Evolutionary conservation across 2,113 vertebrate species (phyloP).

Genomic region (Tachycineta bicolor): DNA sequence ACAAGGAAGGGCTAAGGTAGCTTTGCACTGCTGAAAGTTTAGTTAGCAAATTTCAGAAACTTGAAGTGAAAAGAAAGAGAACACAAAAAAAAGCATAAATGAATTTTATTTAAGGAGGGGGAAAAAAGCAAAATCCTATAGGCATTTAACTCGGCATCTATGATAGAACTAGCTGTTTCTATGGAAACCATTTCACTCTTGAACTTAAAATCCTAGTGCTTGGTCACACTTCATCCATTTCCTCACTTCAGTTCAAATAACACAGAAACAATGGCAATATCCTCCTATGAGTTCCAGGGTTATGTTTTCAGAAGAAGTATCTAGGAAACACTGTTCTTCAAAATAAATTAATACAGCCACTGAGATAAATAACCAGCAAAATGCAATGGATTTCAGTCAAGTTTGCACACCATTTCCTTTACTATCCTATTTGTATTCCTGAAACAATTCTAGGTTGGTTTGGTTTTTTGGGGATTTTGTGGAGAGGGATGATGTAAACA

Average conservation of each 20-base stretch:
- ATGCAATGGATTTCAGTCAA: background rate
- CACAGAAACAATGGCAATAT: background rate
- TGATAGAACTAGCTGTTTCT: background rate
- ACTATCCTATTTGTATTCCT: background rate
- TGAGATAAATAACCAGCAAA: background rate
- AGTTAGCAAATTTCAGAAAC: background rate
- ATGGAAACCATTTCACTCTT: background rate
- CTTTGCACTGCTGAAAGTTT: background rate
- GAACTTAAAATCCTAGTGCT: background rate
- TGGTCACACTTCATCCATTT: background rate
- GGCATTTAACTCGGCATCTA: background rate
- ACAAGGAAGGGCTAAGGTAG: background rate
- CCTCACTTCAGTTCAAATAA: background rate
- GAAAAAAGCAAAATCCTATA: background rate
- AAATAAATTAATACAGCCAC: background rate
- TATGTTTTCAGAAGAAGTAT: background rate
- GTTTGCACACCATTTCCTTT: background rate
- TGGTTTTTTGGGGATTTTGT: background rate
- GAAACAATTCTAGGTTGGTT: background rate
- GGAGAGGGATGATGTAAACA: background rate
- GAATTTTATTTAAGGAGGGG: background rate
- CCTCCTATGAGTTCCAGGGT: background rate
- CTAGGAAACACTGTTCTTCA: background rate
- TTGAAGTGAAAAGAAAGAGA: background rate
- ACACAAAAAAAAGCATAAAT: background rate